Evolutionary conservation across 2,113 vertebrate species (phyloP), one percentile per base, ranked within the genome.

Genomic region (Gopherus flavomarginatus): DNA sequence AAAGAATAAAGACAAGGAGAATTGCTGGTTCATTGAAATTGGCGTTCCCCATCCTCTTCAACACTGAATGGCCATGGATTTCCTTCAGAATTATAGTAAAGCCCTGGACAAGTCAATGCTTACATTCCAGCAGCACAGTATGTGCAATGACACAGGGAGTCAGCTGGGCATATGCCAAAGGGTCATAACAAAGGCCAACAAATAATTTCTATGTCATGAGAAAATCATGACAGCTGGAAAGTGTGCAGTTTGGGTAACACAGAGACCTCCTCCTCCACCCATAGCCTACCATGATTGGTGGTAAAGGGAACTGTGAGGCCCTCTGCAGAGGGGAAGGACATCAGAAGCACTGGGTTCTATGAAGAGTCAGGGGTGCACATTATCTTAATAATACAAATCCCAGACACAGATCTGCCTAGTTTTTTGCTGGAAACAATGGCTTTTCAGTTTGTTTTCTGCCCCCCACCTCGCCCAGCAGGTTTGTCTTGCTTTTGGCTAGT

Each of bases 141-240:
- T 96, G 96, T 96, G 94, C 96, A 97, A 94, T 96, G 97, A 95
- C 97, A 97, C 96, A 96, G 95, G 96, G 95, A 95, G 85, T 83
- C 95, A 94, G 69, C 90, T 97, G 96, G 95, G 91, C n/a, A 83
- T 83, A 91, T 89, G 97, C 96, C 97, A 96, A 78, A 90, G 54
- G 85, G 89, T 84, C 54, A 86, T 69, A 94, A 96, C 95, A 97
- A 92, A 97, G 88, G 82, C 94, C 91, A 92, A 81, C 94, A 93
- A 89, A 97, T 94, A 95, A 94, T 89, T 49, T 87, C 88, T 85
- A 88, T 17, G 94, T 90, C 82, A 93, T 88, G 92, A 53, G 85
- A 92, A 94, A 90, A 78, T 1, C 9, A 88, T 81, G 92, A 47
- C 84, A 87, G 93, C 16, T 93, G 91, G 2, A 2, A 91, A 81